A percentile compares a stretch with the other conserved stretches of the same genome.
These are phyloP conservation scores for Amitus sp. DNA, from an alignment of 2,888 invertebrate species.

Conservation along the genomic window DNA sequence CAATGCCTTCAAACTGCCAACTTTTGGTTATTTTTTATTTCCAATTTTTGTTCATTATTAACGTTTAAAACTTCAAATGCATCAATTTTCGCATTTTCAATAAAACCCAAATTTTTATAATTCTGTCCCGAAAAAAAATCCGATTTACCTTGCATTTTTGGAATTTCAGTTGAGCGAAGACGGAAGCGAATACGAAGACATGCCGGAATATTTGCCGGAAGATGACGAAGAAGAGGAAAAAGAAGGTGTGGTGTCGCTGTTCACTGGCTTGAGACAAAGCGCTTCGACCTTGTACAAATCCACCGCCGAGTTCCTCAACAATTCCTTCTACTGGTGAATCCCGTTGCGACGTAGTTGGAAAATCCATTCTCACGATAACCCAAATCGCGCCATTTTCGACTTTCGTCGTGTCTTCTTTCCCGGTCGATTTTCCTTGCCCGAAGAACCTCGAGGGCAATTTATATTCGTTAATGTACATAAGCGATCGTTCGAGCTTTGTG, in stretches of 20 bases:
- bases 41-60: no score
- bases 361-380: no score
- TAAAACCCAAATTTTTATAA: no score
- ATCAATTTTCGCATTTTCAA: no score
- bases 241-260: conserved; percentile 63
- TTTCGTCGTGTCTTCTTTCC: conserved; percentile 2
- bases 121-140: no score
- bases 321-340: conserved; percentile 64
- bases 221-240: conserved; percentile 57
- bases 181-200: conserved; percentile 52
- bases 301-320: conserved; percentile 60
- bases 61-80: no score
- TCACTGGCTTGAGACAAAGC: conserved; percentile 61
- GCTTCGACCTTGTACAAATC: conserved; percentile 62
- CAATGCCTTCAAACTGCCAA: no score
- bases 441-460: no score
- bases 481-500: no score
- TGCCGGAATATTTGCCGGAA: conserved; percentile 62
- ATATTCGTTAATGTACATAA: no score
- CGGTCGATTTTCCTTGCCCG: background rate
- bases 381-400: conserved; percentile 3
- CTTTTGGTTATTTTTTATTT: no score
- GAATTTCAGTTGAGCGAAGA: conserved; percentile 51
- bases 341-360: no score
- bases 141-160: background rate